These are phyloP conservation scores for Rhadina sibilatrix DNA, from an alignment of 2,113 vertebrate species.

Conservation along the genomic window DNA sequence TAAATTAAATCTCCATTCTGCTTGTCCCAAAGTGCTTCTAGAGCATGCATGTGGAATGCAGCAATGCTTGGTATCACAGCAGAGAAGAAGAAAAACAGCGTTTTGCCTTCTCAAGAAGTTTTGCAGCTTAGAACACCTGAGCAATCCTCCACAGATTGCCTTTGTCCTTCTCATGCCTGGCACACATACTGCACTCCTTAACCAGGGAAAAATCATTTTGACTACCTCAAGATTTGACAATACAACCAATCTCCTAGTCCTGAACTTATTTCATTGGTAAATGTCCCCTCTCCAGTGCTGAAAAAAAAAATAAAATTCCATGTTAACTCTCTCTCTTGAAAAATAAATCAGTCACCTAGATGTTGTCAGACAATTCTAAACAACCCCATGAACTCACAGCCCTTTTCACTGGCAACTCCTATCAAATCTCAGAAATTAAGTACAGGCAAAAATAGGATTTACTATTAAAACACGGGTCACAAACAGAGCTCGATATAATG, in stretches of 20 bases:
- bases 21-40: background rate
- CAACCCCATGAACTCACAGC: background rate
- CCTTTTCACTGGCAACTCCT: background rate
- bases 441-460: background rate
- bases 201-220: background rate
- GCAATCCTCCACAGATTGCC: background rate
- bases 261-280: background rate
- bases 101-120: background rate
- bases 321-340: background rate
- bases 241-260: background rate
- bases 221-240: background rate
- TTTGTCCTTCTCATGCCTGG: background rate
- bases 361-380: background rate
- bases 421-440: background rate
- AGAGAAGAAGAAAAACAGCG: background rate
- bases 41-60: background rate
- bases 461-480: background rate
- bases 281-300: background rate
- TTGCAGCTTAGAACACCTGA: background rate
- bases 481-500: background rate
- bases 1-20: background rate
- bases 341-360: background rate
- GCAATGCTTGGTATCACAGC: background rate
- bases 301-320: background rate
- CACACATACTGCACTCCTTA: background rate